Percentiles rank a stretch among this genome's conserved stretches.
phyloP scores from a whole-genome alignment of 2,888 invertebrate species.

The Schizotus pectinicornis region DNA sequence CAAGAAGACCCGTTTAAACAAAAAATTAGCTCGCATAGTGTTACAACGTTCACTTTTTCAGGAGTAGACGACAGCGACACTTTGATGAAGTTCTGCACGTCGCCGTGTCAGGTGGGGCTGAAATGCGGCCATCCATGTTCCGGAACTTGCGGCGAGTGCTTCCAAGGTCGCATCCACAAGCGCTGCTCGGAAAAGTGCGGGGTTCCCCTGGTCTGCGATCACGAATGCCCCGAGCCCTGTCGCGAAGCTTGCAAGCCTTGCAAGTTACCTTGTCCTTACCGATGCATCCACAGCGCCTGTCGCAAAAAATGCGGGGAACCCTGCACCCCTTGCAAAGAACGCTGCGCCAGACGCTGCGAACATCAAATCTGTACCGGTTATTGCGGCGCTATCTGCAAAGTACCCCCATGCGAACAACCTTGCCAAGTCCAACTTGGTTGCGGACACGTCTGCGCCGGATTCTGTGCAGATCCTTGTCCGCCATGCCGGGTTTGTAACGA shows the following conservation, averaged over 20 bases:
- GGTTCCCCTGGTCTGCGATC: constrained; percentile 67
- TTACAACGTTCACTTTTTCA: constrained; percentile 2
- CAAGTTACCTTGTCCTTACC: constrained; percentile 58
- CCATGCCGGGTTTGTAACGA: constrained; percentile 41
- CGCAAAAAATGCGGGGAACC: constrained; percentile 56
- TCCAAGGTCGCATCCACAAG: constrained; percentile 66
- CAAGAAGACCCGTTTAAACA: no score
- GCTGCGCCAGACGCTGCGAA: constrained; percentile 54
- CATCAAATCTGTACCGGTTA: constrained; percentile 60
- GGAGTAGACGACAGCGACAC: constrained; percentile 14
- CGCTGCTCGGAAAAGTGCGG: constrained; percentile 65
- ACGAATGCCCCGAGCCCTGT: constrained; percentile 65
- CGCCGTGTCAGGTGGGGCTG: constrained; percentile 57
- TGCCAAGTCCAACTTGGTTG: constrained; percentile 60
- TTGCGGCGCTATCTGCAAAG: constrained; percentile 61
- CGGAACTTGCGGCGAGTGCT: constrained; percentile 65
- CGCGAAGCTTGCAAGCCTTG: constrained; percentile 66
- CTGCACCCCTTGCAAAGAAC: constrained; percentile 53
- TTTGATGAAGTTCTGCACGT: constrained; percentile 56
- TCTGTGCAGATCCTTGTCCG: constrained; percentile 70
- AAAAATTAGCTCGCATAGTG: neutral
- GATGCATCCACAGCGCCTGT: constrained; percentile 64
- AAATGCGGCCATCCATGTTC: constrained; percentile 62
- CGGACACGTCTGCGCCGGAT: constrained; percentile 70
- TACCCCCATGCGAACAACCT: constrained; percentile 58